These are phyloP conservation scores for Triops cancriformis DNA, from an alignment of 1,140 invertebrate genomes.

Conservation along the genomic window DNA sequence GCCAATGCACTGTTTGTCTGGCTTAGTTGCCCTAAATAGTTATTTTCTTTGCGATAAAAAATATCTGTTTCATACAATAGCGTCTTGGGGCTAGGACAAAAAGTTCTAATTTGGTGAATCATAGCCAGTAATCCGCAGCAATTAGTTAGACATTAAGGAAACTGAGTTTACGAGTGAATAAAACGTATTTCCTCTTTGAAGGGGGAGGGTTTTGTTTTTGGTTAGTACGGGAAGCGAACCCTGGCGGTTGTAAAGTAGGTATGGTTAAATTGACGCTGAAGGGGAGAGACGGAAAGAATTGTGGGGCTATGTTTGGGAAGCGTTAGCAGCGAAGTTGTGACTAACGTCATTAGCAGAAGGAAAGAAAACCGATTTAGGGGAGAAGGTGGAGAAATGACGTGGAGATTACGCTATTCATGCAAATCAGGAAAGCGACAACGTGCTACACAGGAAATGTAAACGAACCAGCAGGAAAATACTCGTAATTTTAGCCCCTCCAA, in stretches of 20 bases:
- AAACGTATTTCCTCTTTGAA: too few relatives aligned
- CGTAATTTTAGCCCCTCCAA: not conserved
- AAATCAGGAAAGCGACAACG: not conserved
- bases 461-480: not conserved
- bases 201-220: too few relatives aligned
- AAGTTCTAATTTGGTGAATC: not conserved
- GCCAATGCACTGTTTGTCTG: not conserved
- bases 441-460: not conserved
- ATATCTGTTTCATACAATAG: not conserved
- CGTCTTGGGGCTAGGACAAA: not conserved
- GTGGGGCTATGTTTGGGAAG: not conserved
- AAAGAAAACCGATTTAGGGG: not conserved
- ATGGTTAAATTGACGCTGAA: not conserved
- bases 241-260: not conserved
- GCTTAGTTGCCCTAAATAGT: not conserved
- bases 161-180: too few relatives aligned
- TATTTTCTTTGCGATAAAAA: not conserved
- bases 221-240: too few relatives aligned
- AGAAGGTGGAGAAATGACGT: not conserved
- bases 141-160: too few relatives aligned
- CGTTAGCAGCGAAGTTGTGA: not conserved
- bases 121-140: too few relatives aligned
- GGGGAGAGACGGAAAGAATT: not conserved
- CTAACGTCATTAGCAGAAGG: not conserved
- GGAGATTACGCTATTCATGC: not conserved